These are phyloP conservation scores for Phenacoccus solenopsis DNA, from an alignment of 1,140 invertebrate species.

Conservation along the genomic window DNA sequence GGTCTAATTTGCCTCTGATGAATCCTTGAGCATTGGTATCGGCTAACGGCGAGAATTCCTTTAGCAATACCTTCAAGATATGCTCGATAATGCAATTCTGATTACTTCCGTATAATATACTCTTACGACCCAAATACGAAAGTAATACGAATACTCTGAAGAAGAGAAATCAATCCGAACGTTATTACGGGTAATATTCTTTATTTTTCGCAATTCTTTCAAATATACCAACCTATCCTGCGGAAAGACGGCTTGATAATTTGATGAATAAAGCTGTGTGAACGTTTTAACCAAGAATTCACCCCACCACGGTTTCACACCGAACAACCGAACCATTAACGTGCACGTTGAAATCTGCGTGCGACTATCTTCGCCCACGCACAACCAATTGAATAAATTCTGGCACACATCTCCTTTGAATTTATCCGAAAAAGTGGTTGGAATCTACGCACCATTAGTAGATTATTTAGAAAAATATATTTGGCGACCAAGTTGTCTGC, in stretches of 20 bases:
- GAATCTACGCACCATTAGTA: slow-evolving; percentile 28
- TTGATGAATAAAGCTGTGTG: slow-evolving; percentile 59
- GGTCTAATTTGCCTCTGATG: slow-evolving; percentile 38
- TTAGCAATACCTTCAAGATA: slow-evolving; percentile 34
- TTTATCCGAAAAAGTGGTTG: slow-evolving; percentile 38
- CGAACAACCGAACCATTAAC: slow-evolving; percentile 64
- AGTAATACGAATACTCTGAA: slow-evolving; percentile 71
- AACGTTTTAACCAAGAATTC: slow-evolving; percentile 70
- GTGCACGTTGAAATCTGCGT: slow-evolving; percentile 59
- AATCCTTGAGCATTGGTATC: slow-evolving; percentile 28
- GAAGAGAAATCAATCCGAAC: slow-evolving; percentile 24
- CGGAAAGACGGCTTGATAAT: slow-evolving; percentile 62
- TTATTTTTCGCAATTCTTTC: too few species aligned
- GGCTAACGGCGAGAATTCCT: slow-evolving; percentile 36
- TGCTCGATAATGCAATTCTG: slow-evolving; percentile 31
- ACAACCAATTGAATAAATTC: slow-evolving; percentile 53
- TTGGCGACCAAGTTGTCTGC: too few species aligned
- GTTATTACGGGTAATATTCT: neutral
- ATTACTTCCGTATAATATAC: slow-evolving; percentile 38
- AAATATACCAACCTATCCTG: slow-evolving; percentile 55
- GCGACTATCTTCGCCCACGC: slow-evolving; percentile 45
- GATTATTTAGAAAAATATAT: neutral
- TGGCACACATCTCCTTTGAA: slow-evolving; percentile 48
- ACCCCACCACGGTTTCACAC: slow-evolving; percentile 74
- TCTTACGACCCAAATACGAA: slow-evolving; percentile 73